phyloP scores from a whole-genome alignment of 64 coral and sea anemone species.

The Montipora cactus region DNA sequence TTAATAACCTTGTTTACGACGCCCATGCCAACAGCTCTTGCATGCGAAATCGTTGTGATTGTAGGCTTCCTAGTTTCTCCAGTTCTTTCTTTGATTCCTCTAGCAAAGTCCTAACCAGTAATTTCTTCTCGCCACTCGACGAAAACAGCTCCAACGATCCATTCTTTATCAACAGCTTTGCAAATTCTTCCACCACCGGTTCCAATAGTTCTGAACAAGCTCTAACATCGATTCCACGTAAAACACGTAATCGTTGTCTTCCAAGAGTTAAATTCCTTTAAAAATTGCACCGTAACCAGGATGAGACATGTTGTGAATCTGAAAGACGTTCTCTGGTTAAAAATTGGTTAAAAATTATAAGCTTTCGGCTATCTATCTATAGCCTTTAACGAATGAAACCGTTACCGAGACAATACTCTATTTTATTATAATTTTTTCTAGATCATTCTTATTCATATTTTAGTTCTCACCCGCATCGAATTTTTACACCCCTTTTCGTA shows the following conservation, averaged over 20 bases:
- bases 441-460: too few relatives aligned
- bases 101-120: neutral
- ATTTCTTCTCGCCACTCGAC: neutral
- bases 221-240: neutral
- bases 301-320: too few relatives aligned
- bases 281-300: too few relatives aligned
- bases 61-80: slow-evolving; percentile 17
- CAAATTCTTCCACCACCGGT: neutral
- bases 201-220: neutral
- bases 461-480: too few relatives aligned
- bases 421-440: too few relatives aligned
- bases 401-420: too few relatives aligned
- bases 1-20: slow-evolving; percentile 19
- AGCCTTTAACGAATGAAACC: too few relatives aligned
- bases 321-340: too few relatives aligned
- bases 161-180: neutral
- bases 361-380: too few relatives aligned
- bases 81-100: slow-evolving; percentile 1
- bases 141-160: neutral
- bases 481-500: too few relatives aligned
- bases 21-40: slow-evolving; percentile 21
- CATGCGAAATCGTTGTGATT: slow-evolving; percentile 9
- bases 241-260: neutral
- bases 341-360: too few relatives aligned
- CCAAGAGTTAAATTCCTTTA: slow-evolving; percentile 1